Evolutionary conservation across 2,113 vertebrate species (phyloP), one percentile per base, ranked within the genome.

Genomic region (Merops nubicus): DNA sequence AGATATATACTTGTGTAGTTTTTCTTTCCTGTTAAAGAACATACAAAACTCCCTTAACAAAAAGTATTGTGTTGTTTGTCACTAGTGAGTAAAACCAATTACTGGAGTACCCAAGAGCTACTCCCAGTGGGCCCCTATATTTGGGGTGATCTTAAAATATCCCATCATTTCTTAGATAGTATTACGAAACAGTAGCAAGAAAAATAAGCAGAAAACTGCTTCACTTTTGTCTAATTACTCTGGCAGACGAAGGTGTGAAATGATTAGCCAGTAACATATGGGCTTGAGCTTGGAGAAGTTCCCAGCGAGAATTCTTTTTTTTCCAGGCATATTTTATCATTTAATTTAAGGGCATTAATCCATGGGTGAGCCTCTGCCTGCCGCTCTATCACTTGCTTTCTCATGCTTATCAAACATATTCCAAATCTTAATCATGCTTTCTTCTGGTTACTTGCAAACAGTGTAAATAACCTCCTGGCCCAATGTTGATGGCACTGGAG

Each of bases 221-320:
- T 96, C 78, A 64, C 51, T 93, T 96, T 87, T 94, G 48, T 87
- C 90, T 97, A 96, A 96, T 96, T 96, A 95, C 90, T 78, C 85
- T 95, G 93, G 92, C 92, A 92, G 76, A 93, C 0, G 5, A 97
- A 97, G 97, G 96, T 96, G 95, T 87, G 89, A 97, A 96, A 76
- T 93, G 78, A 96, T 96, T 95, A 96, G 80, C 85, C 92, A 81
- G 88, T 91, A 97, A 95, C 96, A 97, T 97, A 96, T 94, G 97
- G 93, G 80, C 79, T 87, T 76, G 85, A 81, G 80, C 36, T 93
- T 96, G 93, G 93, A 95, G 62, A 90, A 79, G 90, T 93, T 96
- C 95, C 94, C 88, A 95, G 59, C 1, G 25, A 92, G 85, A 91
- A 62, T 91, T 88, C 65, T 89, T 91, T 79, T 93, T 84, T 85